phyloP scores from a whole-genome alignment of 2,888 invertebrate species.

The Apamea anceps region DNA sequence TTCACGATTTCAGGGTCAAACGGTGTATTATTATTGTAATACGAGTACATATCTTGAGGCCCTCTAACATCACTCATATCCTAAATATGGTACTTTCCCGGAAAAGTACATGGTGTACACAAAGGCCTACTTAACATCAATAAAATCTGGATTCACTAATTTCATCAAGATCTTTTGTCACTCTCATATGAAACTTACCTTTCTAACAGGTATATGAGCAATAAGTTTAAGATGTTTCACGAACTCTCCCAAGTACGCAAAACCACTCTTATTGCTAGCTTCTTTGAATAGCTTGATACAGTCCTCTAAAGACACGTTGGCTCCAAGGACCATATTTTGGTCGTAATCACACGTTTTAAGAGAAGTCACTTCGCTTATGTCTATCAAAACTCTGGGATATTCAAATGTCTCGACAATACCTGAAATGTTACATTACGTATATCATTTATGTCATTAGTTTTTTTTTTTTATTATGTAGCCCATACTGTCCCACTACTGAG shows the following conservation, averaged over 20 bases:
- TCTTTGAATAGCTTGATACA: constrained; percentile 87
- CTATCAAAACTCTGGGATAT: constrained; percentile 79
- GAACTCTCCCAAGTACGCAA: constrained; percentile 88
- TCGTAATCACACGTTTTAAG: constrained; percentile 78
- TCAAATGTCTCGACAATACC: constrained; percentile 79
- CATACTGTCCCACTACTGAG: background rate
- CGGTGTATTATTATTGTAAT: background rate
- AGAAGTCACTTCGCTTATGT: constrained; percentile 79
- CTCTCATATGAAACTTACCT: constrained; percentile 80
- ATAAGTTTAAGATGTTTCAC: constrained; percentile 91
- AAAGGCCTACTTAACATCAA: background rate
- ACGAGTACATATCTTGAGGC: background rate
- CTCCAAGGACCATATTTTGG: constrained; percentile 89
- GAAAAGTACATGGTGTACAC: background rate
- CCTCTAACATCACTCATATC: background rate
- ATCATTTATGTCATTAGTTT: background rate
- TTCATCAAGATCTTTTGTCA: background rate
- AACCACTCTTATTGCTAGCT: constrained; percentile 79
- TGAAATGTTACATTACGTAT: constrained; percentile 76
- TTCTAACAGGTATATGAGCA: constrained; percentile 92
- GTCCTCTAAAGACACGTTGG: constrained; percentile 89
- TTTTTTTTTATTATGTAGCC: background rate
- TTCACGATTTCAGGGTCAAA: too few species aligned
- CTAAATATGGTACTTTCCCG: background rate
- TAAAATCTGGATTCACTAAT: background rate